Evolutionary conservation across 2,113 vertebrate genomes (phyloP).

Genomic region (Daphoenositta chrysoptera): DNA sequence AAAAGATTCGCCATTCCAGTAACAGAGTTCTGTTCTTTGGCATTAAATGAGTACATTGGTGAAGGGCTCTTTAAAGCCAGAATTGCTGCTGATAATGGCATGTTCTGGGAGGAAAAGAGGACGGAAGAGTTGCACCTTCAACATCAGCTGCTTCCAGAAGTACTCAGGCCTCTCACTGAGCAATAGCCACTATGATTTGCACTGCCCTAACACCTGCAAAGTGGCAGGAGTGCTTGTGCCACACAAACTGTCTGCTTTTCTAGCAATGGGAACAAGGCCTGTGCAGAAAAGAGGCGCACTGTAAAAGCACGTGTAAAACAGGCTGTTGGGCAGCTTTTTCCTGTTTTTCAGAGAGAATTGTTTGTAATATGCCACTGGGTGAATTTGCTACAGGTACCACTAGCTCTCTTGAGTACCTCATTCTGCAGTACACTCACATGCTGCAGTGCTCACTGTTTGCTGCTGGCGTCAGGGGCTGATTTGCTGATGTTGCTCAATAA

Average conservation of each 20-base stretch:
- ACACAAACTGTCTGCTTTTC: background rate
- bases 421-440: background rate
- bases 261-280: background rate
- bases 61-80: background rate
- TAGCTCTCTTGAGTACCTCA: background rate
- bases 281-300: background rate
- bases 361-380: background rate
- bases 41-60: background rate
- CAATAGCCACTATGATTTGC: background rate
- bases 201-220: background rate
- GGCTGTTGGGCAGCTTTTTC: background rate
- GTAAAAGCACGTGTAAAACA: background rate
- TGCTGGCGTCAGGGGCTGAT: background rate
- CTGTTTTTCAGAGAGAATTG: background rate
- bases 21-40: background rate
- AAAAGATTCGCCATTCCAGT: background rate
- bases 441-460: background rate
- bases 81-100: background rate
- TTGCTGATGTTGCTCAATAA: background rate
- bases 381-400: background rate
- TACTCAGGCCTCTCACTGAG: background rate
- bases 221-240: background rate
- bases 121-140: background rate
- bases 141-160: background rate
- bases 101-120: background rate